Base-by-base conservation (phyloP, 2,797 vertebrate genomes). In the Tokudaia tokunoshimensis region DNA sequence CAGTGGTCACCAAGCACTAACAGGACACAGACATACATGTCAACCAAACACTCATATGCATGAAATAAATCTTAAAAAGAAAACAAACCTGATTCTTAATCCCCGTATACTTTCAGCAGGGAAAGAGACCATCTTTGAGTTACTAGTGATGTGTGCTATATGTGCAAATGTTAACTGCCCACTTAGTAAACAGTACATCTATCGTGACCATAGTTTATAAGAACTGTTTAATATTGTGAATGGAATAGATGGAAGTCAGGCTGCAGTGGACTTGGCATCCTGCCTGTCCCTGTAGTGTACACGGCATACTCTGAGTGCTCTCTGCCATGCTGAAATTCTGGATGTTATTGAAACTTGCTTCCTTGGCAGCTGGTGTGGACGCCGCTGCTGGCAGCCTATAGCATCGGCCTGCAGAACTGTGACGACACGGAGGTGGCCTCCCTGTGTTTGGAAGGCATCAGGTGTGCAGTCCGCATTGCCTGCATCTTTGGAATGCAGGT, bases 401-500 rank as follows among this genome's bases (percentile, higher is more conserved):
- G 99, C 0, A 99, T 99, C 20, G 99, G 99, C 1, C 98, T 99
- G 90, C 99, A 99, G 98, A 99, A 99, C 98, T 99, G 99, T 82
- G 99, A 99, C 1, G 99, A 99, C 98, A 99, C 99, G 0, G 99
- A 99, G 79, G 99, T 99, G 87, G 99, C 99, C 0, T 99, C 99
- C 0, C 98, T 99, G 96, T 99, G 99, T 96, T 98, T 99, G 97
- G 99, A 99, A 98, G 99, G 99, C 92, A 99, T 99, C 76, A 99
- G 99, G 24, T 99, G 99, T 98, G 99, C 99, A 11, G 98, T 99
- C 97, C 98, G 99, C 97, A 99, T 99, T 14, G 99, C 99, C 80
- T 99, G 99, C 95, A 99, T 99, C 98, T 99, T 99, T 97, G 99
- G 96, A 98, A 99, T 99, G 99, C 99, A 99, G 99, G 99, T 99